Base-by-base conservation (phyloP, 2,113 vertebrate species). In the Okapia johnstoni region DNA sequence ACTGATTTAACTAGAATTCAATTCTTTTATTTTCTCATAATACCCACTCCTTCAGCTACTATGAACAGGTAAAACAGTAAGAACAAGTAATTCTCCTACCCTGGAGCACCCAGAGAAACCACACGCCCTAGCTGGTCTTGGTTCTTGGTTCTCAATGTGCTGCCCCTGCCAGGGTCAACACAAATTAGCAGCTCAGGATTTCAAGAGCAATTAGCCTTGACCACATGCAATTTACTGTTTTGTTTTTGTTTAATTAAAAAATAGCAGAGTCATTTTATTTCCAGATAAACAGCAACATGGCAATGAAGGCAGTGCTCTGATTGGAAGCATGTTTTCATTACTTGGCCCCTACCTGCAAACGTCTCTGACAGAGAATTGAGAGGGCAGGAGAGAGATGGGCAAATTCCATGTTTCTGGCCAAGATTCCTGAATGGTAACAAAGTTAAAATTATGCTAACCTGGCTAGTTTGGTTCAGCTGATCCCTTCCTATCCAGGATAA, bases 121-220 rank as follows among this genome's bases (percentile, higher is more conserved):
- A 77, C 16, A 46, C 11, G 17, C 40, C 14, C n/a, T 70, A 30
- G 28, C 60, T 48, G 12, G 61, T 15, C 50, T 76, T 66, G 16
- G 50, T 83, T 15, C 50, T 76, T 66, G 16, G 50, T 83, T 58
- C 61, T 83, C 87, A 26, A 85, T 0, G 2, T 1, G 43, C 66
- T 10, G 7, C 13, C n/a, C 12, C 66, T 36, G 13, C 54, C 61
- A 83, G 19, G 11, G 15, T 61, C 95, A 55, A 61, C 55, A 94
- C 77, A 88, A 88, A 85, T 55, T 57, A 98, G 91, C 66, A 90
- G 77, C 81, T 58, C 93, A 80, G 58, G 15, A 80, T 28, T 63
- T 85, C 58, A 81, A 73, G 25, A 92, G 33, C 50, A 23, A 86
- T 16, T 52, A 63, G 63, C 94, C 86, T 85, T 83, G 28, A 60